These are phyloP conservation scores for Pseudochirops cupreus DNA, from an alignment of 2,797 vertebrate genomes.

Conservation along the genomic window DNA sequence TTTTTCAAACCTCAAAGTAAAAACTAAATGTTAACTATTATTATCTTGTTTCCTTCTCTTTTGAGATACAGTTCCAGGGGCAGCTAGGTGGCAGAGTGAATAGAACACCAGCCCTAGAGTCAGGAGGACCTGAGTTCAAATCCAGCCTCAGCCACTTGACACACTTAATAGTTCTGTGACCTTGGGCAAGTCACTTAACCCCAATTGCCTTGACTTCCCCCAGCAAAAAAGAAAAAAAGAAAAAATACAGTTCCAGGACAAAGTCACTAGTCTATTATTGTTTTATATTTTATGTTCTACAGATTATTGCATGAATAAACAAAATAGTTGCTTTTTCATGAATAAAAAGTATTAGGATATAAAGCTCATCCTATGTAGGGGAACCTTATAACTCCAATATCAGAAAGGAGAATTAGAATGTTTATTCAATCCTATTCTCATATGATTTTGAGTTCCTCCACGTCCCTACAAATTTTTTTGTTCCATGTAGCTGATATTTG, in stretches of 20 bases:
- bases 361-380: too few relatives aligned
- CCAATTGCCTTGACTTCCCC: too few relatives aligned
- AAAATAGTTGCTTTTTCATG: neutral
- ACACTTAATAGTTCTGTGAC: too few relatives aligned
- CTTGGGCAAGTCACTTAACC: too few relatives aligned
- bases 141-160: too few relatives aligned
- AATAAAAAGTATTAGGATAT: neutral
- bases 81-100: too few relatives aligned
- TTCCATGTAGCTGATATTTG: neutral
- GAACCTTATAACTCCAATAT: too few relatives aligned
- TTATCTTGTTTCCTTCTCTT: neutral
- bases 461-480: neutral
- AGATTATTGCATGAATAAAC: neutral
- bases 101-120: too few relatives aligned
- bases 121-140: too few relatives aligned
- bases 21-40: neutral
- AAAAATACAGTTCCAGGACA: neutral
- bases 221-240: too few relatives aligned
- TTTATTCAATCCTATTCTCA: neutral
- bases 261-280: neutral
- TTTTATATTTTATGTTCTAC: neutral
- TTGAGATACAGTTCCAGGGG: too few relatives aligned
- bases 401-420: too few relatives aligned
- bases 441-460: neutral
- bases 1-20: neutral